These are phyloP conservation scores for Xanthorhoe designata DNA, from an alignment of 2,888 invertebrate genomes.

Conservation along the genomic window DNA sequence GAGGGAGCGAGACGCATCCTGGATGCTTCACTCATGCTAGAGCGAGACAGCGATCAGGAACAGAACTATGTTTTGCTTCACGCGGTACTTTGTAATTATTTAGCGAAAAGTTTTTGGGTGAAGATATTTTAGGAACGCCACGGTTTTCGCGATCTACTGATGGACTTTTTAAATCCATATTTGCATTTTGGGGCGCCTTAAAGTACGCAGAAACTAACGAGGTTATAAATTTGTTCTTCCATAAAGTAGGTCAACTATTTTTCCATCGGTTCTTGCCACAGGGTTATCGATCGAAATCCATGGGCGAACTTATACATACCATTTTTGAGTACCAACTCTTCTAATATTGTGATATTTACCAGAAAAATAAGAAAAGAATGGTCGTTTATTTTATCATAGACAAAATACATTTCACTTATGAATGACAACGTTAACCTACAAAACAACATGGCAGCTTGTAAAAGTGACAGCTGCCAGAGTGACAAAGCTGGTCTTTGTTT, in stretches of 20 bases:
- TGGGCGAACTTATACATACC: neutral
- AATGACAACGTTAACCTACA: neutral
- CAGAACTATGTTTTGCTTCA: conserved; percentile 24
- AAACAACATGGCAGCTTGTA: neutral
- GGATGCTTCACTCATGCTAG: neutral
- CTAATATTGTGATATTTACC: neutral
- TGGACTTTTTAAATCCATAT: neutral
- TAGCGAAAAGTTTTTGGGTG: conserved; percentile 17
- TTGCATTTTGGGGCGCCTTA: neutral
- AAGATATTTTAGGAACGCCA: conserved; percentile 4
- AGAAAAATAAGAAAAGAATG: conserved; percentile 8
- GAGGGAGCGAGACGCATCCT: conserved; percentile 29
- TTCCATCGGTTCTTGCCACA: neutral
- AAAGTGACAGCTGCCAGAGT: neutral
- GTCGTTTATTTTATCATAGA: neutral
- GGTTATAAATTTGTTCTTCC: neutral
- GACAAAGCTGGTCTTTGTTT: neutral
- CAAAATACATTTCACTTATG: neutral
- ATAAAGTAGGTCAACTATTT: neutral
- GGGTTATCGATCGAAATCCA: neutral
- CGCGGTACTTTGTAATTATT: conserved; percentile 23
- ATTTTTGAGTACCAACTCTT: neutral
- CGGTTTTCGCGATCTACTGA: conserved; percentile 1
- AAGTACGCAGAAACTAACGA: neutral
- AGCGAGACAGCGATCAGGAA: conserved; percentile 8